phyloP scores from a whole-genome alignment of 1,140 invertebrate species.

The Drosophila kepulauana region DNA sequence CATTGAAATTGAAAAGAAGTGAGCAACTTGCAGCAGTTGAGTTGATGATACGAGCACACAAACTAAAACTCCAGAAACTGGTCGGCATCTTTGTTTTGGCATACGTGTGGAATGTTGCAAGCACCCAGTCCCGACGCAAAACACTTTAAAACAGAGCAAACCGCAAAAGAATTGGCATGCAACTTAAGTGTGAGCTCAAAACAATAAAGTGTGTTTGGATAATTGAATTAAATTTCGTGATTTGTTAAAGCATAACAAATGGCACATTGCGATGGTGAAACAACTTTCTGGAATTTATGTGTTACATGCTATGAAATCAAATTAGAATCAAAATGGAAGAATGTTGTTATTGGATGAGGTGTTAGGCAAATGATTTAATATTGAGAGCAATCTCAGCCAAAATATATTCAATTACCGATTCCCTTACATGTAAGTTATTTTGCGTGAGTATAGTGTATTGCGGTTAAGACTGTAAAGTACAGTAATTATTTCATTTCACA shows the following conservation, averaged over 20 bases:
- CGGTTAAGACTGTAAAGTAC: too few relatives aligned
- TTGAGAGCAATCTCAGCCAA: too few relatives aligned
- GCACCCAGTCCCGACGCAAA: neutral
- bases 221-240: constrained; percentile 28
- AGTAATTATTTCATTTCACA: too few relatives aligned
- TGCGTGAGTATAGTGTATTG: too few relatives aligned
- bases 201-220: constrained; percentile 28
- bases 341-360: too few relatives aligned
- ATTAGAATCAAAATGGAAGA: too few relatives aligned
- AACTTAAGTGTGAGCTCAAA: constrained; percentile 16
- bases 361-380: too few relatives aligned
- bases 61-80: neutral
- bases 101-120: constrained; percentile 40
- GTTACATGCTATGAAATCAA: too few relatives aligned
- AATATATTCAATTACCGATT: too few relatives aligned
- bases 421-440: too few relatives aligned
- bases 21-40: constrained; percentile 41
- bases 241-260: neutral
- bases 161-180: constrained; percentile 29
- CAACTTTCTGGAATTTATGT: too few relatives aligned
- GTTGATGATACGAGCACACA: neutral
- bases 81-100: constrained; percentile 39
- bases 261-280: too few relatives aligned
- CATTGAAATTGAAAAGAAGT: constrained; percentile 68
- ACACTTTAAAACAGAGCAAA: constrained; percentile 32